Evolutionary conservation across 2,113 vertebrate genomes (phyloP), one percentile per base, ranked within the genome.

Genomic region (Lota lota): DNA sequence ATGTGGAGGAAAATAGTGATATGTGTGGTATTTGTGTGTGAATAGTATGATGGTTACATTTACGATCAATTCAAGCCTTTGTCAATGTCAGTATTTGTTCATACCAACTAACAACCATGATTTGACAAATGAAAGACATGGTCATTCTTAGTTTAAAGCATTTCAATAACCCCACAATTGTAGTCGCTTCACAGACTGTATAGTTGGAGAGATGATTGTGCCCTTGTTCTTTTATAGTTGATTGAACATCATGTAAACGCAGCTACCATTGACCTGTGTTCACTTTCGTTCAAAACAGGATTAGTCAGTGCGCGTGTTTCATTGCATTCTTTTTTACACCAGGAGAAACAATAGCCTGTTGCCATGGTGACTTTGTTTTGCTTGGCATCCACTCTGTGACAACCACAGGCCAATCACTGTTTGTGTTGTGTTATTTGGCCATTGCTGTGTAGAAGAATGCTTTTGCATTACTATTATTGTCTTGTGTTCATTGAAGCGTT

Each of bases 331-430:
- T 67, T 36, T 33, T 68, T 56, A 18, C 20, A 61, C 59, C 59
- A 54, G 47, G 68, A 16, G 21, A 62, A 15, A 21, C 22, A 17
- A 11, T 18, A 10, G 12, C 22, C 22, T 54, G 1, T 79, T 58
- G 68, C 64, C 66, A 62, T 61, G 24, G 61, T 21, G 58, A 66
- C 70, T 71, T 76, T 61, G 73, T 79, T 76, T 72, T 61, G 50
- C 20, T 72, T 22, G 66, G 60, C 33, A 36, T 75, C 24, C 64
- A 56, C 53, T 74, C 47, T 59, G 20, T 73, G 8, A 36, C 50
- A 69, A 22, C 62, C 11, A 63, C 54, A 57, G 57, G 18, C 63
- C 67, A 74, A 20, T 61, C 68, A 53, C 51, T 53, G 5, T 60
- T 22, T 60, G 20, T 60, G 11, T 12, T 22, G n/a, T n/a, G 17